Base-by-base conservation (phyloP, 2,797 vertebrate species). In the Hapalemur alaotrensis region DNA sequence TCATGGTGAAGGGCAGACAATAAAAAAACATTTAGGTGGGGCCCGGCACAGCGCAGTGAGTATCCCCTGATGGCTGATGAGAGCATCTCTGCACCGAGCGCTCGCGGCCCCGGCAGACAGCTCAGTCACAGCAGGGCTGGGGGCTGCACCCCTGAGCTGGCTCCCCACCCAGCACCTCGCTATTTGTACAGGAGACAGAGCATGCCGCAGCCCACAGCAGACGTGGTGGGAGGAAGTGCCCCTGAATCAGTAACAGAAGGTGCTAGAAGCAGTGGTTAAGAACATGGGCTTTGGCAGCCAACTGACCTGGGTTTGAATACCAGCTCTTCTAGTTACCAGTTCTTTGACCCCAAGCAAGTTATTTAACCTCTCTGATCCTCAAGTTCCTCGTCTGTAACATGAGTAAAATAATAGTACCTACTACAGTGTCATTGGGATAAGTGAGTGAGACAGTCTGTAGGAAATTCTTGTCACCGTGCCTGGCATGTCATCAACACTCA, bases 1-100 rank as follows among this genome's bases (percentile, higher is more conserved):
- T 98, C 98, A 98, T 81, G 50, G 73, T 8, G 54, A 95, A 94
- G 93, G 95, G 86, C 95, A 98, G 97, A 98, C 97, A 98, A 98
- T 98, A 97, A 96, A 94, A 92, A 95, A 97, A 95, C 96, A 97
- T 76, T 72, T 90, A 84, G 97, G 97, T 94, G 97, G 90, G 94
- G 95, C 96, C 83, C 8, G 32, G 85, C 96, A 97, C 97, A 97
- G 97, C 96, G 94, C 79, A 93, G 93, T 95, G 95, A 97, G 92
- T 97, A 82, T 96, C 80, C 89, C 72, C 86, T 46, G 79, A 22
- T 32, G 93, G 57, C 2, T 2, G 80, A 80, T 89, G 97, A 97
- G 69, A 70, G 20, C 82, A 70, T 95, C 72, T 83, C 18, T 0
- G 5, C 87, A 65, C 76, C 8, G 52, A 69, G 72, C 35, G 41